Base-by-base conservation (phyloP, 2,888 invertebrate genomes). In the Diaprepes abbreviatus region DNA sequence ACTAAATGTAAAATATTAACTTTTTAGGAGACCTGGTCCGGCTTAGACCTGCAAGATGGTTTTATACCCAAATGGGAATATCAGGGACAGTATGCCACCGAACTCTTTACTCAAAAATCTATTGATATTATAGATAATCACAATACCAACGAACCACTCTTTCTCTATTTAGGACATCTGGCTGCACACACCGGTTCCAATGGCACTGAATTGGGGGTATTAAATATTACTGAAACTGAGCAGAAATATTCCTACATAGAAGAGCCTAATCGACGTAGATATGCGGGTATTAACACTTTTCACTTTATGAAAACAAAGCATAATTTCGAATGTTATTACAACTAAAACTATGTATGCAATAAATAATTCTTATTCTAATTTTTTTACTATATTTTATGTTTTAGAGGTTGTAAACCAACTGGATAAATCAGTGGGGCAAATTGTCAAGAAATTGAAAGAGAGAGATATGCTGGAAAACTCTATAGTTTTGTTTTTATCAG, bases 401-500 rank as follows among this genome's bases (percentile, higher is more conserved):
- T 66, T 81, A 93, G 96, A 93, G 7, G 93, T 96, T 91, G 88
- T 96, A 1, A 90, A 92, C 17, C 91, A 91, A 75, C 84, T 97
- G 77, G 97, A 97, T 80, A 89, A 92, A 67, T 93, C 95, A 36
- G 89, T 97, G 0, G 96, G 95, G 0, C 87, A 89, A 35, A 88
- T 97, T 10, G 87, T 95, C 0, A 81, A 87, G 54, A 89, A 92
- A 3, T 84, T 97, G 60, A 85, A 88, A 58, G 81, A 87, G 0
- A 89, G 88, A 66, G 86, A 87, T 1, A 91, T 95, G 84, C 85
- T 96, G 73, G 86, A 93, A 43, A 92, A 96, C 80, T 92, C 95
- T 0, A 89, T 97, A 48, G 87, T 97, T 59, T 83, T 95, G 0
- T 97, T 97, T 81, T 89, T 92, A 75, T 92, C 95, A 9, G 97